Base-by-base conservation (phyloP, 2,888 invertebrate genomes). In the Meloe dianella region DNA sequence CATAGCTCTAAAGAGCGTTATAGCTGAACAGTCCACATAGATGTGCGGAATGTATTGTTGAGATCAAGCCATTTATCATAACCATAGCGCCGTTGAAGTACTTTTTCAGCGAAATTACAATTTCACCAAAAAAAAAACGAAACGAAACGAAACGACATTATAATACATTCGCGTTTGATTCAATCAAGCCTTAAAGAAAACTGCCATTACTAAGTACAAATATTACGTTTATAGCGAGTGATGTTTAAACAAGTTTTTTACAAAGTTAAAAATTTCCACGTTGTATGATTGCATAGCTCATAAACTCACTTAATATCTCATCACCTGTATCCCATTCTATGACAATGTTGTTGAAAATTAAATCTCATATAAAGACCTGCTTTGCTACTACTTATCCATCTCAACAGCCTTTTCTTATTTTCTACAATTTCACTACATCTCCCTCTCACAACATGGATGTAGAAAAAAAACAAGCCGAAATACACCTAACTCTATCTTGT, bases 261-360 rank as follows among this genome's bases (percentile, higher is more conserved):
- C 63, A 70, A 73, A 69, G 70, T 73, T 75, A 72, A 74, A 77
- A 76, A 76, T 75, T 74, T 76, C 72, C 75, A 75, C 73, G 70
- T 76, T 77, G 76, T 74, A 76, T 75, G 76, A 72, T 72, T 72
- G 74, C 22, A 47, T 63, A 72, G 71, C 67, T 65, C 71, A 74
- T 74, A 79, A 80, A 79, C 76, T 74, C 74, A 76, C 77, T 80
- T 79, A 79, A 75, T 75, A 75, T 77, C 74, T 75, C 77, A 79
- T 78, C 79, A 78, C 75, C 76, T 78, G 73, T 73, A 74, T 75
- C 71, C 69, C 73, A 74, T 79, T 78, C 77, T 76, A 77, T 78
- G 75, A 77, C 77, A 77, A 79, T 78, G 76, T 77, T 77, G 78
- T 77, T 74, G 74, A 71, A 79, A 79, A 80, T 80, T 79, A 79